A percentile compares a stretch with the other conserved stretches of the same genome.
phyloP scores from a whole-genome alignment of 2,888 invertebrate genomes.

The Zelleria hepariella region DNA sequence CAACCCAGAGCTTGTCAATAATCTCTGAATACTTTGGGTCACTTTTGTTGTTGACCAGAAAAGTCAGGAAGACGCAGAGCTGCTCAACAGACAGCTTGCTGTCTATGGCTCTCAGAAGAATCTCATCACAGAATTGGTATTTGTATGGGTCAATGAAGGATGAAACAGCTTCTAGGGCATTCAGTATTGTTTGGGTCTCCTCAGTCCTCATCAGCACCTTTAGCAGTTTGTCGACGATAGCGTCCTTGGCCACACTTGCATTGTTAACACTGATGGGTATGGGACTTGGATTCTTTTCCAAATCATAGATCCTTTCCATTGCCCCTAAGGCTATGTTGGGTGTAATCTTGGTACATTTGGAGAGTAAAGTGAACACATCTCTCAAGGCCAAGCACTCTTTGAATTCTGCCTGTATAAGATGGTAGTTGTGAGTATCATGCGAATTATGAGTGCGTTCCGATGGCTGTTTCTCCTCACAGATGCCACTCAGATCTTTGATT shows the following conservation, averaged over 20 bases:
- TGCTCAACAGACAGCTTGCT: conserved; percentile 72
- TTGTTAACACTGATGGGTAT: conserved; percentile 28
- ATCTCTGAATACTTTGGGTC: conserved; percentile 61
- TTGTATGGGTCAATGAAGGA: conserved; percentile 53
- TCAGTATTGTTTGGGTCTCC: conserved; percentile 59
- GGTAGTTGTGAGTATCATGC: conserved; percentile 40
- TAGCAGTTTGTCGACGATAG: conserved; percentile 57
- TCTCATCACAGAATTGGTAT: conserved; percentile 73
- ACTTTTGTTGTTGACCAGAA: conserved; percentile 60
- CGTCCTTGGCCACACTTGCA: conserved; percentile 52
- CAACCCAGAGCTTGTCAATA: conserved; percentile 78
- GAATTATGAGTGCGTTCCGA: conserved; percentile 9
- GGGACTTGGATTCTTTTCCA: conserved; percentile 42
- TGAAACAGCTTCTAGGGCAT: conserved; percentile 49
- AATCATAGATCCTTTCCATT: conserved; percentile 57
- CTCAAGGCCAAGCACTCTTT: conserved; percentile 51
- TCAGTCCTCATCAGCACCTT: conserved; percentile 58
- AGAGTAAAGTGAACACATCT: conserved; percentile 57
- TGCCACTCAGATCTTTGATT: conserved; percentile 48
- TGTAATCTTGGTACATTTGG: conserved; percentile 63
- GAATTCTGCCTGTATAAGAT: conserved; percentile 60
- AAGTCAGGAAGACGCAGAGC: conserved; percentile 71
- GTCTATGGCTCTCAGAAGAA: conserved; percentile 73
- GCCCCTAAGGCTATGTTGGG: conserved; percentile 65
- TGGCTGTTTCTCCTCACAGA: conserved; percentile 23